Conservation (phyloP, 2,113 vertebrate species). For the Phaethon lepturus region DNA sequence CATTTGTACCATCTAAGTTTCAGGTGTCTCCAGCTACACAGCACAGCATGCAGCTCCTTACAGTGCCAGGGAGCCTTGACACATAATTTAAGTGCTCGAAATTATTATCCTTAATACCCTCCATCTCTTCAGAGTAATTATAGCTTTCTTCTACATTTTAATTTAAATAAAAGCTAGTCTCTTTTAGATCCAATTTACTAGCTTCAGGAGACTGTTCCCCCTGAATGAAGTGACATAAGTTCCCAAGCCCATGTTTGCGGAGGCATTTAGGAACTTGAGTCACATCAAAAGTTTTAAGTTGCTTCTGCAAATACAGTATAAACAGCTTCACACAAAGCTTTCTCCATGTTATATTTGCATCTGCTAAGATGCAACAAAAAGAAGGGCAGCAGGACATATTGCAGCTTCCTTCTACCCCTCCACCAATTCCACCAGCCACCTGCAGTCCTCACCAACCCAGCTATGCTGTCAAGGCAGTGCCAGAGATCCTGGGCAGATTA, state of each 20-base stretch:
- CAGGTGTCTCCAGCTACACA: not conserved
- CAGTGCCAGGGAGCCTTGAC: not conserved
- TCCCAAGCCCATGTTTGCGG: not conserved
- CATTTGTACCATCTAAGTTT: not conserved
- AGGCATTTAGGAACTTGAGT: not conserved
- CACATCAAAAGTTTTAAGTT: not conserved
- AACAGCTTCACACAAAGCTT: not conserved
- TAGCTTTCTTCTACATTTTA: not conserved
- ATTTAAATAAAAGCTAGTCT: constrained; percentile 6
- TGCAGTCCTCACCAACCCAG: not conserved
- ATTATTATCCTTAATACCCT: not conserved
- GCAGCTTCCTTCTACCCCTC: not conserved
- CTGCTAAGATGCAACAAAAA: not conserved
- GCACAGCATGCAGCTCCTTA: not conserved
- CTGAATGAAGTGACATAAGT: not conserved
- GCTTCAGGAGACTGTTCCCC: not conserved
- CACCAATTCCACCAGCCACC: not conserved
- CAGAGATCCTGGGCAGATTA: not conserved
- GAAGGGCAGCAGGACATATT: not conserved
- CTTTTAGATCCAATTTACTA: not conserved
- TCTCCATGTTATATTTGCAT: accelerated
- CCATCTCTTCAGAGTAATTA: not conserved
- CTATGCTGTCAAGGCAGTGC: not conserved
- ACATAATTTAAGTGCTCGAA: not conserved
- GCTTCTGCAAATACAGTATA: not conserved